Conservation (phyloP, 2,797 vertebrate genomes). For the Rhinatrema bivittatum region DNA sequence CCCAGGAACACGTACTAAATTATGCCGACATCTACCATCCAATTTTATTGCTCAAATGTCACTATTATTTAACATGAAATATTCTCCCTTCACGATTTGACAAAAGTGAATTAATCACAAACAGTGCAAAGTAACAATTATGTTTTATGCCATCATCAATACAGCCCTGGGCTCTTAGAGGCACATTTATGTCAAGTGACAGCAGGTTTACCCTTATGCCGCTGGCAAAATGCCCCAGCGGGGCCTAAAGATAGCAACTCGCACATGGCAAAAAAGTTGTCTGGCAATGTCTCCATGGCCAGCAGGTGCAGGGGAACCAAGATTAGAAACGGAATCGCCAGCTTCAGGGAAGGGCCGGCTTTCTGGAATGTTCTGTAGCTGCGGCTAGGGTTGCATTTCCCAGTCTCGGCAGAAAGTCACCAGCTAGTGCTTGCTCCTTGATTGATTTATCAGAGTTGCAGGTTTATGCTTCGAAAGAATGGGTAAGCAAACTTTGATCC, state of each 20-base stretch:
- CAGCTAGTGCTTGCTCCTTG: not conserved
- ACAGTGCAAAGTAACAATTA: slow-evolving; percentile 1
- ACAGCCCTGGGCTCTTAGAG: slow-evolving; percentile 4
- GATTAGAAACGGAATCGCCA: slow-evolving; percentile 20
- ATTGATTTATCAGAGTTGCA: not conserved
- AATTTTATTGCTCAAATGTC: slow-evolving; percentile 14
- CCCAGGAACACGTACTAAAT: slow-evolving; percentile 18
- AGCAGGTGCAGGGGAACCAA: slow-evolving; percentile 10
- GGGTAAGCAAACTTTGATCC: no score
- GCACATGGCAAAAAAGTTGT: not conserved
- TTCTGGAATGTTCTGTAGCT: slow-evolving; percentile 3
- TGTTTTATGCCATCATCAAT: slow-evolving; percentile 10
- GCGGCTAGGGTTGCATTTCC: slow-evolving; percentile 1
- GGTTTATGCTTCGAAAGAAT: no score
- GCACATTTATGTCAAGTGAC: not conserved
- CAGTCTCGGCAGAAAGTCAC: slow-evolving; percentile 13
- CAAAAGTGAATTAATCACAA: slow-evolving; percentile 23
- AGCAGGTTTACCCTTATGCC: slow-evolving; percentile 11
- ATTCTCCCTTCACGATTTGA: slow-evolving; percentile 20
- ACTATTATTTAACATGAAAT: slow-evolving; percentile 26
- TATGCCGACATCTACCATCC: slow-evolving; percentile 6
- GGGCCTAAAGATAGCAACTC: slow-evolving; percentile 21
- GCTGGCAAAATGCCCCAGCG: slow-evolving; percentile 6
- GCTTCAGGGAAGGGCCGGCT: not conserved
- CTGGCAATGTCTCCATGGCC: slow-evolving; percentile 1